These are phyloP conservation scores for Gobio gobio DNA, from an alignment of 2,113 vertebrate species.

Conservation along the genomic window DNA sequence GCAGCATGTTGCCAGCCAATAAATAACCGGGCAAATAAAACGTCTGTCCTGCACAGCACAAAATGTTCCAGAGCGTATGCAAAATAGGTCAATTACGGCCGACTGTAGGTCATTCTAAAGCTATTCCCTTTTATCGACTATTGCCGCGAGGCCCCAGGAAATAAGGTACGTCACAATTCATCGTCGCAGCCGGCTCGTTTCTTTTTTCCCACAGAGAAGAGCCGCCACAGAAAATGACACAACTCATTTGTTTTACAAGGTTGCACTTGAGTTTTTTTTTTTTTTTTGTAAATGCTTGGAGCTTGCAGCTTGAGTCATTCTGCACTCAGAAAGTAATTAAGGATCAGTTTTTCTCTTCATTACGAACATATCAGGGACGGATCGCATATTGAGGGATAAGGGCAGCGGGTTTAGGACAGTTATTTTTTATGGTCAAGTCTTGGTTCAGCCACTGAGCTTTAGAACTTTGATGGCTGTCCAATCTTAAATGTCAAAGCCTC, in stretches of 20 bases:
- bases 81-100: constrained; percentile 79
- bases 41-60: constrained; percentile 69
- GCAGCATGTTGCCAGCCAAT: constrained; percentile 76
- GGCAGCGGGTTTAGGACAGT: constrained; percentile 7
- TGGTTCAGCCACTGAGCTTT: constrained; percentile 36
- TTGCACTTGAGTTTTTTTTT: constrained; percentile 69
- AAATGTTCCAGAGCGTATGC: constrained; percentile 69
- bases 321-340: constrained; percentile 31
- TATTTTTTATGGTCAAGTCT: constrained; percentile 8
- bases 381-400: constrained; percentile 7
- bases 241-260: constrained; percentile 80
- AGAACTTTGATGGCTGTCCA: constrained; percentile 53
- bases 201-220: constrained; percentile 72
- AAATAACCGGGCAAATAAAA: constrained; percentile 81
- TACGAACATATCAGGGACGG: constrained; percentile 2
- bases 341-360: not conserved
- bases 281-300: constrained; percentile 31
- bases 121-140: constrained; percentile 76
- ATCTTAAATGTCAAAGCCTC: constrained; percentile 58
- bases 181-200: constrained; percentile 67
- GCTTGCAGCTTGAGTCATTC: constrained; percentile 29
- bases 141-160: constrained; percentile 74
- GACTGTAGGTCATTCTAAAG: constrained; percentile 77
- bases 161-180: constrained; percentile 78
- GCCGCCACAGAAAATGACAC: constrained; percentile 74